phyloP scores from a whole-genome alignment of 2,113 vertebrate genomes.

The Sapajus apella region DNA sequence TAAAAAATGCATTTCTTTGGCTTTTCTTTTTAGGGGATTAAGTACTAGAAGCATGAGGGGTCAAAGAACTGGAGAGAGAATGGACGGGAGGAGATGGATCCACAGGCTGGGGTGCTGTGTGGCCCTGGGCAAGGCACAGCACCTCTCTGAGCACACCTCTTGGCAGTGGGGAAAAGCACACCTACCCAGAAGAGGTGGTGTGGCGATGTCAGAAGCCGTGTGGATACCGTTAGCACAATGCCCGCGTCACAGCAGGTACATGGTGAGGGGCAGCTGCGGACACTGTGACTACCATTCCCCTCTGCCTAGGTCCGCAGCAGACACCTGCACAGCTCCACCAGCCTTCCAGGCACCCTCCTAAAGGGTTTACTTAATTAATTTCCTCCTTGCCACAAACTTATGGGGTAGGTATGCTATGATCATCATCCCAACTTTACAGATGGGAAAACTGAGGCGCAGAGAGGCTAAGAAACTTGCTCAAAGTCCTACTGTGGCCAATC shows the following conservation, averaged over 20 bases:
- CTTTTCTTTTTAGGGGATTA: background rate
- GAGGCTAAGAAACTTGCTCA: background rate
- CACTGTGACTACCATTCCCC: fast-evolving
- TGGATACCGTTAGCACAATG: fast-evolving
- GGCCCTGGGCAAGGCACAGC: background rate
- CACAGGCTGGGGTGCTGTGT: background rate
- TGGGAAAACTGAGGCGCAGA: background rate
- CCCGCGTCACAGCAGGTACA: background rate
- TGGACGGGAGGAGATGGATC: background rate
- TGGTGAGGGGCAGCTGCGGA: fast-evolving
- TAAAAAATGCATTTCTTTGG: background rate
- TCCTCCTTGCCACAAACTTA: background rate
- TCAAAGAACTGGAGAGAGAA: background rate
- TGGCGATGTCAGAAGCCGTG: fast-evolving
- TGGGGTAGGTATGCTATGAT: background rate
- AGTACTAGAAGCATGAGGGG: background rate
- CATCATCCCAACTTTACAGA: background rate
- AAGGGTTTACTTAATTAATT: background rate
- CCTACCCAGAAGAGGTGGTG: fast-evolving
- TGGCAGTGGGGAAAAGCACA: background rate
- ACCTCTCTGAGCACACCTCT: background rate
- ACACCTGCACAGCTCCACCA: background rate
- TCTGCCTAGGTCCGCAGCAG: background rate
- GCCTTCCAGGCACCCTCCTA: fast-evolving
- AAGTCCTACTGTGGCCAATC: background rate